Percentiles rank a stretch among this genome's conserved stretches.
phyloP scores from a whole-genome alignment of 2,113 vertebrate genomes.

The Thalassarche chlororhynchos region DNA sequence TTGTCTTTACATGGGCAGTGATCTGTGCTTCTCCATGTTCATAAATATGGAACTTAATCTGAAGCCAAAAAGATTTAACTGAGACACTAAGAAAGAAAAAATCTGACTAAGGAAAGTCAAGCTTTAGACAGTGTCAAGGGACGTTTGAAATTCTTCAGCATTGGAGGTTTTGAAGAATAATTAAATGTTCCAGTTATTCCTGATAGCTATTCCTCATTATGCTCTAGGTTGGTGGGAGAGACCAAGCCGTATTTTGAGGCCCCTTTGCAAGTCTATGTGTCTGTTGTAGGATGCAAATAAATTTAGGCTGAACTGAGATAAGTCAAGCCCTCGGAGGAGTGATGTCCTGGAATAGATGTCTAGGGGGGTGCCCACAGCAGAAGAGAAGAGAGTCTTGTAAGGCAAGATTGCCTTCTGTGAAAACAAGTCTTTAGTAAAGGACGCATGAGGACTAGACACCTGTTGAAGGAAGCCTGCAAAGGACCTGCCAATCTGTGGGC shows the following conservation, averaged over 20 bases:
- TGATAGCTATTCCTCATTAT: neutral
- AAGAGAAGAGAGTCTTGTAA: neutral
- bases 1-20: neutral
- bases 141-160: neutral
- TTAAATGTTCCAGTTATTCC: neutral
- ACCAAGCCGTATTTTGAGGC: neutral
- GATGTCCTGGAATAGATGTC: neutral
- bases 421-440: neutral
- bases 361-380: neutral
- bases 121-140: neutral
- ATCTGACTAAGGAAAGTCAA: neutral
- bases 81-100: neutral
- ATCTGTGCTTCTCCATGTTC: neutral
- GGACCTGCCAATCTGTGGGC: neutral
- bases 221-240: neutral
- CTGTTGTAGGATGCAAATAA: neutral
- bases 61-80: neutral
- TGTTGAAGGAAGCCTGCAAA: neutral
- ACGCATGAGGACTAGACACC: neutral
- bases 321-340: neutral
- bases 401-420: neutral
- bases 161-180: neutral
- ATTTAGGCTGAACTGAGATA: neutral
- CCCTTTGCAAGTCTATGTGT: neutral
- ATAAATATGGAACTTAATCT: neutral